Evolutionary conservation across 1,140 invertebrate genomes (phyloP).

Genomic region (Adelges cooleyi): DNA sequence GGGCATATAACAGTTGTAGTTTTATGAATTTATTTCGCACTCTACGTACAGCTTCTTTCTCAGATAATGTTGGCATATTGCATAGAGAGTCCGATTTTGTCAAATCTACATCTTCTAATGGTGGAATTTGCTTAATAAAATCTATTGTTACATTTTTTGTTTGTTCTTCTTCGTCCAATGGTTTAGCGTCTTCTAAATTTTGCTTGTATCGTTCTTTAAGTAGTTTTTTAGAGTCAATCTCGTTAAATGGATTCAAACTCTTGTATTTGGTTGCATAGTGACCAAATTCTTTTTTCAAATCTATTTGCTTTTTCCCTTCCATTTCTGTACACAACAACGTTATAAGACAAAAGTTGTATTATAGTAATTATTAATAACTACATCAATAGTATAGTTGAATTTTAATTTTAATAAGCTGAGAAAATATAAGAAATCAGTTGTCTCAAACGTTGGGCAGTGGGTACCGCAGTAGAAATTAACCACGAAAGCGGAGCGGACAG

Average conservation of each 20-base stretch:
- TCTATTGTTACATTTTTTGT: slow-evolving; percentile 7
- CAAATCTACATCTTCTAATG: slow-evolving; percentile 1
- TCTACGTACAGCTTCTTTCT: slow-evolving; percentile 24
- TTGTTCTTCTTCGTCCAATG: neutral
- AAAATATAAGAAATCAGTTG: too few species aligned
- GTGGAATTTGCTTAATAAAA: slow-evolving; percentile 11
- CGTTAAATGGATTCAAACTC: slow-evolving; percentile 18
- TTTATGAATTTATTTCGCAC: slow-evolving; percentile 13
- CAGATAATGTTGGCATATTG: slow-evolving; percentile 11
- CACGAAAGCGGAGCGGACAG: too few species aligned
- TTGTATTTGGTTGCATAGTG: slow-evolving; percentile 21
- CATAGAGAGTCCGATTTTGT: slow-evolving; percentile 15
- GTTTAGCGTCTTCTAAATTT: slow-evolving; percentile 17
- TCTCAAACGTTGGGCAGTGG: too few species aligned
- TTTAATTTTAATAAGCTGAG: too few species aligned
- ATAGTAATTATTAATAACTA: too few species aligned
- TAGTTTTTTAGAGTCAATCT: slow-evolving; percentile 22
- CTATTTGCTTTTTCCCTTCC: slow-evolving; percentile 19
- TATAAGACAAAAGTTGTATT: too few species aligned
- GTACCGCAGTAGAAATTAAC: too few species aligned
- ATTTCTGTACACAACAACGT: too few species aligned
- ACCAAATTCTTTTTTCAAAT: slow-evolving; percentile 24
- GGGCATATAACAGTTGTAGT: slow-evolving; percentile 18
- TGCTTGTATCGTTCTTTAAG: slow-evolving; percentile 7
- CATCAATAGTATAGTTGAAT: too few species aligned